Evolutionary conservation across 1,140 invertebrate species (phyloP).

Genomic region (Drosophila ercepeae): DNA sequence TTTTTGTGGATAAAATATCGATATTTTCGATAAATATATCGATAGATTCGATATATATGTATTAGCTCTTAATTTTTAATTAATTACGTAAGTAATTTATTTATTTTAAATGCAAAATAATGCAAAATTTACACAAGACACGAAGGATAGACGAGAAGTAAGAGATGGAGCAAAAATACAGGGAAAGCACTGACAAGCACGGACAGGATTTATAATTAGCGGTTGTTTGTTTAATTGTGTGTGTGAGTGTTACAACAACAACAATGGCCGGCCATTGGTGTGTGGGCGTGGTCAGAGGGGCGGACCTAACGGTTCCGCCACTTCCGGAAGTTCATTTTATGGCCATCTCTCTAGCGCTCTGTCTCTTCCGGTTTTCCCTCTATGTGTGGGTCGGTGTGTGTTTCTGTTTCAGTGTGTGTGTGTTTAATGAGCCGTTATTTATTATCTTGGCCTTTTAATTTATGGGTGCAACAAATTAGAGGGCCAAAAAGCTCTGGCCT

Average conservation of each 20-base stretch:
- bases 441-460: slow-evolving; percentile 73
- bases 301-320: slow-evolving; percentile 22
- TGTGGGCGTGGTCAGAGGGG: slow-evolving; percentile 3
- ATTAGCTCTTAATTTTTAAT: slow-evolving; percentile 63
- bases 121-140: slow-evolving; percentile 54
- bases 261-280: slow-evolving; percentile 37
- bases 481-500: slow-evolving; percentile 28
- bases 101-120: slow-evolving; percentile 77
- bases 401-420: slow-evolving; percentile 14
- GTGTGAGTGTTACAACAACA: slow-evolving; percentile 57
- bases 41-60: slow-evolving; percentile 39
- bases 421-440: slow-evolving; percentile 78
- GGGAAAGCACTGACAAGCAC: slow-evolving; percentile 9
- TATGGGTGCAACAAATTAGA: slow-evolving; percentile 78
- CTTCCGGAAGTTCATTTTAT: slow-evolving; percentile 65
- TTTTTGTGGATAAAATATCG: not conserved
- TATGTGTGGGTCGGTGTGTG: slow-evolving; percentile 5
- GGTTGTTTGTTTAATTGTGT: slow-evolving; percentile 42
- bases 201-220: slow-evolving; percentile 66
- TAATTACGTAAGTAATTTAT: slow-evolving; percentile 69
- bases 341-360: slow-evolving; percentile 15
- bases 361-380: slow-evolving; percentile 9
- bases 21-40: not conserved
- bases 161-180: slow-evolving; percentile 1
- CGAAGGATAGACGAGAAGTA: not conserved